Base-by-base conservation (phyloP, 1,140 invertebrate species). In the Eriosoma lanigerum region DNA sequence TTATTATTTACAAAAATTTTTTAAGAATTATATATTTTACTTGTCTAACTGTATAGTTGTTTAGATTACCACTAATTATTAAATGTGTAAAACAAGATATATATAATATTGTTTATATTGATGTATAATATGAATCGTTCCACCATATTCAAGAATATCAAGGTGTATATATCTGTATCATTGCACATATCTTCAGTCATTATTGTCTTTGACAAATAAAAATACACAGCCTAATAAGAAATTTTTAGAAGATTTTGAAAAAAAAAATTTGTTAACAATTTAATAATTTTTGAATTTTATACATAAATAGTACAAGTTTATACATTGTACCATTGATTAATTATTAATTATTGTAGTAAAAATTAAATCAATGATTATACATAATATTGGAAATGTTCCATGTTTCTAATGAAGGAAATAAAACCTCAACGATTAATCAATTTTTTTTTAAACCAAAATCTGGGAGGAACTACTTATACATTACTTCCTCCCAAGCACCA, bases 161-260 rank as follows among this genome's bases (percentile, higher is more conserved):
- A 93, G 90, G 83, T 89, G 95, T 95, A 97, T 87, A 87, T 38
- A 86, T 88, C 60, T 90, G 86, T 84, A 80, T 93, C 89, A 21
- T 88, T 85, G n/a, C 87, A 84, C 24, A 58, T 15, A 82, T 86
- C 84, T 72, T 90, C 88, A 9, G 0, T 46, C 89, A 82, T 89
- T 88, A 26, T 89, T 88, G 84, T 90, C 92, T 82, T 94, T 93
- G 73, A 93, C 90, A 72, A 96, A 92, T 83, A 92, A 92, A 83
- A 98, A 98, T 19, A 96, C 91, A 86, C 96, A 98, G 10, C 96
- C 96, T 1, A 97, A 87, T 8, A 98, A 85, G 86, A 94, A 98
- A 66, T 95, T 87, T 84, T 96, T 93, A 0, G 92, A 89, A 17
- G 96, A 95, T 73, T 98, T 91, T 93, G 84, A 81, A 89, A 88